Evolutionary conservation across 2,797 vertebrate species (phyloP), one percentile per base, ranked within the genome.

Genomic region (Halcyon leucocephala): DNA sequence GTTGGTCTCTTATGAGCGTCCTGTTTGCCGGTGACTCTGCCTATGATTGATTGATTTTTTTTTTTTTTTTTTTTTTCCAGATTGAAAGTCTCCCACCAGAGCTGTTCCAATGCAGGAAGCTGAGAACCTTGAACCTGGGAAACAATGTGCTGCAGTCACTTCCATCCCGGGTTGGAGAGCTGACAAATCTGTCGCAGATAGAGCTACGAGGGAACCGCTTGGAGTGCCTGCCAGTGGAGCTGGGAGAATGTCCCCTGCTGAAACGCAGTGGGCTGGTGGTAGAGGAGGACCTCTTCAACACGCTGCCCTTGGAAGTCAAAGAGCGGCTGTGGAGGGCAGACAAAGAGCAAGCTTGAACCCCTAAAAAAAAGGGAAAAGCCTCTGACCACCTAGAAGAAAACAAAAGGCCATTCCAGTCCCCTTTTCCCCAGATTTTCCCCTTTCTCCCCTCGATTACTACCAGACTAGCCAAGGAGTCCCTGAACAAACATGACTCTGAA

Each of bases 51-150:
- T 42, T 42, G 10, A 24, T n/a, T n/a, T n/a, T n/a, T n/a, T n/a
- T n/a, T 35, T 35, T n/a, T 29, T 18, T 8, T 19, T 0, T 64
- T 49, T 94, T 18, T 69, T 74, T 52, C 93, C 92, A 99, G 99
- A 99, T 99, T 6, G 99, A 99, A 97, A 98, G 95, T 44, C 98
- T 99, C 46, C 99, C 99, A 9, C 99, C 99, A 3, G 99, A 99
- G 97, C 98, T 99, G 91, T 99, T 99, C 98, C 99, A 99, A 98
- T 99, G 99, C 98, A 99, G 99, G 97, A 99, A 99, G 97, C 98
- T 99, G 78, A 98, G 99, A 94, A 99, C 99, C 42, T 98, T 99
- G 94, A 98, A 99, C 98, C 98, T 99, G 94, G 99, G 99, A 7
- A 99, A 99, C 98, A 99, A 99, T 20, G 99, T 99, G 96, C 97